A percentile compares a stretch with the other conserved stretches of the same genome.
Conservation (phyloP, 2,888 invertebrate genomes). For the Lypha dubia region DNA sequence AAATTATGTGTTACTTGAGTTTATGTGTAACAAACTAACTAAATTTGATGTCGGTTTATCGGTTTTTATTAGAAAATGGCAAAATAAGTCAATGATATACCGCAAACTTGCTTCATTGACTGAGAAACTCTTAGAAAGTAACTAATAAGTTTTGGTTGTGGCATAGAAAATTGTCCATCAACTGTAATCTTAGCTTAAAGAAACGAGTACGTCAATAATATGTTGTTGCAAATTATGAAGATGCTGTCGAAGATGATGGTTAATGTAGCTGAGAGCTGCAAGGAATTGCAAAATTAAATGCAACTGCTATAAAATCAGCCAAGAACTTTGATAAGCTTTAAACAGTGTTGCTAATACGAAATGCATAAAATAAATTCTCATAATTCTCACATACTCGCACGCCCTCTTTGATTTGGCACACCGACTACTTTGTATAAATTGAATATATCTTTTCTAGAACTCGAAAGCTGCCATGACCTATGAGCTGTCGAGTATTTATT, state of each 20-base stretch:
- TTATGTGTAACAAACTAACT: constrained; percentile 38
- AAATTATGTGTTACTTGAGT: neutral
- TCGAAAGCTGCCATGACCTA: too few species aligned
- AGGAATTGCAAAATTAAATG: constrained; percentile 56
- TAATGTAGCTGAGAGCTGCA: neutral
- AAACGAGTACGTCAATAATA: neutral
- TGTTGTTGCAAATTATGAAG: constrained; percentile 6
- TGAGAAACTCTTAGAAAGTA: constrained; percentile 51
- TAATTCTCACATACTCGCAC: too few species aligned
- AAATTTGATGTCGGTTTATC: constrained; percentile 41
- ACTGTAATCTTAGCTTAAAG: neutral
- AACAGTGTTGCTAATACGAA: constrained; percentile 27
- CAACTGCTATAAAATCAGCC: constrained; percentile 56
- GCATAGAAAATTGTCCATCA: constrained; percentile 60
- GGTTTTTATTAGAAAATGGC: constrained; percentile 55
- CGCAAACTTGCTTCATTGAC: constrained; percentile 18
- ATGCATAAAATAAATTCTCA: too few species aligned
- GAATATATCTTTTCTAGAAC: too few species aligned
- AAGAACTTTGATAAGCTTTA: constrained; percentile 17
- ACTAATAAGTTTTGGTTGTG: constrained; percentile 12
- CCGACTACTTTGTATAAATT: too few species aligned
- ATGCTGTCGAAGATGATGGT: constrained; percentile 25
- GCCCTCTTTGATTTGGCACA: too few species aligned
- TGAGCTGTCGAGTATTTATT: too few species aligned
- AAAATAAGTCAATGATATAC: constrained; percentile 7